Evolutionary conservation across 2,888 invertebrate genomes (phyloP), one percentile per base, ranked within the genome.

Genomic region (Nesidiocoris tenuis): DNA sequence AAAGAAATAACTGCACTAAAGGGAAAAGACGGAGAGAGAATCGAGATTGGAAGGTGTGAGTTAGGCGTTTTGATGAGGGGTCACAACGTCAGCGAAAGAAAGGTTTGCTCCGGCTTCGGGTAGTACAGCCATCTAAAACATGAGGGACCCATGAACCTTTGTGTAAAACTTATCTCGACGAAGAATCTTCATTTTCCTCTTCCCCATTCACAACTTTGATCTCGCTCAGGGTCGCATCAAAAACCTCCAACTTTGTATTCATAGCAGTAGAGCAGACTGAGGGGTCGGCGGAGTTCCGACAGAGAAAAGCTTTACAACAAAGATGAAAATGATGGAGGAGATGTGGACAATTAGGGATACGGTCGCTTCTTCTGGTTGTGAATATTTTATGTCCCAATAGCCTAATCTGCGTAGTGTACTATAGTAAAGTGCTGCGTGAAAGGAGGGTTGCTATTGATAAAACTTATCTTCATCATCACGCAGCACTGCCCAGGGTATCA

Each of bases 191-290:
- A 55, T 71, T 55, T 56, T 39, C 39, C 39, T 39, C 39, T 25
- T 21, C 64, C 63, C 72, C 72, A 61, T 72, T 72, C 64, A 54
- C 23, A 56, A 72, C 72, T 72, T 72, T 72, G 72, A 72, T 72
- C 63, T 72, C 21, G 5, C 39, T 24, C 61, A 5, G 23, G 24
- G 21, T 72, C 72, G 54, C 63, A 63, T 63, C 72, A 63, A 72
- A 72, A 72, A 72, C 63, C 39, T 72, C 63, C 72, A 72, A 72
- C 72, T 72, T 72, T 72, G 72, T 72, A 72, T 72, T 72, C 72
- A 72, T 63, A 72, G 72, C 39, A 7, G 39, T 39, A 19, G n/a
- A 59, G 59, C n/a, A 59, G 59, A 3, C 17, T n/a, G 59, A 18
- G 59, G 59, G n/a, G 59, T 39, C 39, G 39, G 3, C 39, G 12